Evolutionary conservation across 2,797 vertebrate species (phyloP).

Genomic region (Danio tinwini): DNA sequence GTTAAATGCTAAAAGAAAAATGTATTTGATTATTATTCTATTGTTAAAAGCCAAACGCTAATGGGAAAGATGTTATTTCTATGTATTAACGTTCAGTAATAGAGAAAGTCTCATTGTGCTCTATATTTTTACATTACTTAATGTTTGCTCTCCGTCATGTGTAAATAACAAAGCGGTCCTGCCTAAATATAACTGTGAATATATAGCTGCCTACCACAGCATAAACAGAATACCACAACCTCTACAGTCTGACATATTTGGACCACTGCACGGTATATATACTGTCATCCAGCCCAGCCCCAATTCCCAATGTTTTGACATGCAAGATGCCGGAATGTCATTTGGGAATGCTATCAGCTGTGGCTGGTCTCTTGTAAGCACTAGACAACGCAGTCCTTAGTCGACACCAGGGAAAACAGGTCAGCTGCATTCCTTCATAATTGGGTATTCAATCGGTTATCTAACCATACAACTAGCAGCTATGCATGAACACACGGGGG

Average conservation of each 20-base stretch:
- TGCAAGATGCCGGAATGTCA: background rate
- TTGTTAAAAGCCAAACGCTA: too few relatives aligned
- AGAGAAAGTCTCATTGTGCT: background rate
- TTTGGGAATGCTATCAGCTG: slow-evolving; percentile 31
- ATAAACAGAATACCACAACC: slow-evolving; percentile 12
- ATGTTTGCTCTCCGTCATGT: background rate
- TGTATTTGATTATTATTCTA: too few relatives aligned
- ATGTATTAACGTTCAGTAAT: too few relatives aligned
- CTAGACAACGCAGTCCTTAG: slow-evolving; percentile 36
- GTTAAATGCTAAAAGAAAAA: too few relatives aligned
- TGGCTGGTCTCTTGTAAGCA: slow-evolving; percentile 28
- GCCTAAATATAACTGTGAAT: background rate
- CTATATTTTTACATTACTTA: background rate
- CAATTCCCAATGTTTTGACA: slow-evolving; percentile 25
- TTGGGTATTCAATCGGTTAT: slow-evolving; percentile 60
- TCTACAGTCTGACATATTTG: background rate
- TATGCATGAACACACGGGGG: slow-evolving; percentile 41
- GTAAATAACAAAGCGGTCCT: background rate
- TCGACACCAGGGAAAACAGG: slow-evolving; percentile 57
- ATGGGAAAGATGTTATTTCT: too few relatives aligned
- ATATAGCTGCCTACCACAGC: background rate
- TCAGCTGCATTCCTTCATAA: slow-evolving; percentile 64
- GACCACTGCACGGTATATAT: background rate
- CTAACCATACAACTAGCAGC: slow-evolving; percentile 48
- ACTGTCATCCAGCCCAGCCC: background rate